phyloP scores from a whole-genome alignment of 2,888 invertebrate genomes.

The Caenorhabditis sp. region DNA sequence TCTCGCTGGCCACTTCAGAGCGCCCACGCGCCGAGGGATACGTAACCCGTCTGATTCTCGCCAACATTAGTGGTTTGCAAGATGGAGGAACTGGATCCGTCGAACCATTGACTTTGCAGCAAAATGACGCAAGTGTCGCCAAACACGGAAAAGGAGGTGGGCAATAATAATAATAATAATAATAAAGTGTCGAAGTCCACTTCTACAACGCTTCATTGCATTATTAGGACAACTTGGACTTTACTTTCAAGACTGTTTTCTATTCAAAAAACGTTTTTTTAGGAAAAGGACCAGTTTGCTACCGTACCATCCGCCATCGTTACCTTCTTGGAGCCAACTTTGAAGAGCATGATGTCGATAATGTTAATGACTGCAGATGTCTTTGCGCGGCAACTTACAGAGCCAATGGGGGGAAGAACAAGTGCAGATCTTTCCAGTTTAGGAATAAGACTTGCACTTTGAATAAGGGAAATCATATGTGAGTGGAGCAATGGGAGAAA shows the following conservation, averaged over 20 bases:
- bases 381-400: constrained; percentile 70
- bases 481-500: too few relatives aligned
- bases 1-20: constrained; percentile 31
- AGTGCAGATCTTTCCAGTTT: constrained; percentile 75
- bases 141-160: constrained; percentile 37
- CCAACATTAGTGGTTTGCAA: constrained; percentile 60
- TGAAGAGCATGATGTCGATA: constrained; percentile 66
- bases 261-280: too few relatives aligned
- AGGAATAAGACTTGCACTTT: constrained; percentile 72
- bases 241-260: too few relatives aligned
- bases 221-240: constrained; percentile 41
- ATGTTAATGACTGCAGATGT: constrained; percentile 77
- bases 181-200: too few relatives aligned
- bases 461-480: constrained; percentile 74
- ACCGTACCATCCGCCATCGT: constrained; percentile 74
- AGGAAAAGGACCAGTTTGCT: constrained; percentile 72
- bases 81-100: constrained; percentile 52
- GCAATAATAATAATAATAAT: constrained; percentile 34
- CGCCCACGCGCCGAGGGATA: constrained; percentile 62
- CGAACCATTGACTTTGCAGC: constrained; percentile 59
- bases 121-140: constrained; percentile 58
- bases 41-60: constrained; percentile 62
- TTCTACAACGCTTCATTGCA: constrained; percentile 30
- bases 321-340: constrained; percentile 75
- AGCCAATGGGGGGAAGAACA: constrained; percentile 43